These are phyloP conservation scores for Cheilosia pagana DNA, from an alignment of 2,888 invertebrate genomes.

Conservation along the genomic window DNA sequence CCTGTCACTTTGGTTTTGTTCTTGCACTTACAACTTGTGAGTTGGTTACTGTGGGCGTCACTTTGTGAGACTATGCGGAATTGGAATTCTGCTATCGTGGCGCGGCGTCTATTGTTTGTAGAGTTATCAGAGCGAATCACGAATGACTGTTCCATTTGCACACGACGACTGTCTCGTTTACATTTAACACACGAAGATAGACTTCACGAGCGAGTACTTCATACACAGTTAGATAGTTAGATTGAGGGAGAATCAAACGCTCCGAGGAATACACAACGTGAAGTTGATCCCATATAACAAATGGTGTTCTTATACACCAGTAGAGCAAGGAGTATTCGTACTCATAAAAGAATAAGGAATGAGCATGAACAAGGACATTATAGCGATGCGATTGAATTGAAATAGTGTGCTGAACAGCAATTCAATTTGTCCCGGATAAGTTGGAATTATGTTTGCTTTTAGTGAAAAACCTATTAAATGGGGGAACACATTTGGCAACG, in stretches of 20 bases:
- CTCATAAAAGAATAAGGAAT: conserved; percentile 29
- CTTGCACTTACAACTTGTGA: background rate
- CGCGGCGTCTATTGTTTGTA: conserved; percentile 9
- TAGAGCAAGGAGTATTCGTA: background rate
- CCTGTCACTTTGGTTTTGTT: conserved; percentile 26
- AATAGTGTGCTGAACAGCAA: conserved; percentile 18
- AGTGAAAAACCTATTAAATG: conserved; percentile 5
- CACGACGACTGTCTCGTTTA: conserved; percentile 12
- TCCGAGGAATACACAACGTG: background rate
- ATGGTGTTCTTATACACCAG: background rate
- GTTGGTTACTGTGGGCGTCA: background rate
- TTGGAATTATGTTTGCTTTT: conserved; percentile 38
- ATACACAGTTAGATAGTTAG: background rate
- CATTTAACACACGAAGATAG: conserved; percentile 1
- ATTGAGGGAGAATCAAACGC: conserved; percentile 1
- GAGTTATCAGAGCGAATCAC: background rate
- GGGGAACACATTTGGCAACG: background rate
- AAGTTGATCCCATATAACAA: conserved; percentile 22
- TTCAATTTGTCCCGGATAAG: conserved; percentile 33
- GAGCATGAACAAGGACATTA: conserved; percentile 32
- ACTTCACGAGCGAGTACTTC: background rate
- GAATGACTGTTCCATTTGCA: conserved; percentile 7
- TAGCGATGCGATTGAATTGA: background rate
- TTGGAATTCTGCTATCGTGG: background rate
- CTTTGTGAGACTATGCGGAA: background rate